Conservation (phyloP, 2,888 invertebrate species). For the Xestia sexstrigata region DNA sequence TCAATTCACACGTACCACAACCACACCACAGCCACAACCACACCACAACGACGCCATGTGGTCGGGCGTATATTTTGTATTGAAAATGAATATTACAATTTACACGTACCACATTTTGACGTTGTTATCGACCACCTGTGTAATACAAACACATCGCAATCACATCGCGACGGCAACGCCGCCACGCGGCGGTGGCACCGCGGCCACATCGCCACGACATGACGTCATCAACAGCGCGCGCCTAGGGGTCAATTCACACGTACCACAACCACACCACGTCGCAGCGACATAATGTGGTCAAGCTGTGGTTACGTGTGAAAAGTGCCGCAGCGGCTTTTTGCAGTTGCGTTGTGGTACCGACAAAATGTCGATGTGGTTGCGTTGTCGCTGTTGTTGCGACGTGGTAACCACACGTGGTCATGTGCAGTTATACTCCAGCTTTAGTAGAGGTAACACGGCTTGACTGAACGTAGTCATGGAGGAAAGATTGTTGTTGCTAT, state of each 20-base stretch:
- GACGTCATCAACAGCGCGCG: constrained; percentile 57
- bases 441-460: constrained; percentile 50
- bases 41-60: no score
- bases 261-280: no score
- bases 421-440: constrained; percentile 44
- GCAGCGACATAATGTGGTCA: no score
- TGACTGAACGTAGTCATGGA: constrained; percentile 54
- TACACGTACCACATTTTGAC: no score
- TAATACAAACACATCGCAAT: constrained; percentile 43
- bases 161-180: constrained; percentile 54
- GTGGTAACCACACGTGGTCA: constrained; percentile 19
- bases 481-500: constrained; percentile 56
- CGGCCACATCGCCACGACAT: constrained; percentile 56
- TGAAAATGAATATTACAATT: no score
- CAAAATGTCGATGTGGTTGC: constrained; percentile 24
- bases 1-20: no score
- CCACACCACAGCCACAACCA: no score
- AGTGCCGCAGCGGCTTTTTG: no score
- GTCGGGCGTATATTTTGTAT: no score
- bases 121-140: no score
- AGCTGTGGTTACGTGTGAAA: no score
- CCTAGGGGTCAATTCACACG: constrained; percentile 14
- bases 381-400: constrained; percentile 20
- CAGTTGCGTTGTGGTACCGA: no score
- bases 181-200: constrained; percentile 52